These are phyloP conservation scores for Bucco capensis DNA, from an alignment of 2,113 vertebrate genomes.

Conservation along the genomic window DNA sequence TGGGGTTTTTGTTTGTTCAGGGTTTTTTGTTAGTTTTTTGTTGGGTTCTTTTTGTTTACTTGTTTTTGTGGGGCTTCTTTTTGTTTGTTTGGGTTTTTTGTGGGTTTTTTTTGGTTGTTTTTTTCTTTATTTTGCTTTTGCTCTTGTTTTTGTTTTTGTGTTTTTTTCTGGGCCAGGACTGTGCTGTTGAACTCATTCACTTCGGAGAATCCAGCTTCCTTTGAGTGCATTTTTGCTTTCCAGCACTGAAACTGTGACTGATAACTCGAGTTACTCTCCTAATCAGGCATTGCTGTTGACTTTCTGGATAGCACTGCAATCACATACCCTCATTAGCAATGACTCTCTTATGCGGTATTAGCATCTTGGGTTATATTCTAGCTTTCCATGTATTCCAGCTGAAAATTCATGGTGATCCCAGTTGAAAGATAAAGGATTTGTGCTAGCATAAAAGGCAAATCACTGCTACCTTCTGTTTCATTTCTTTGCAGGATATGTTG, in stretches of 20 bases:
- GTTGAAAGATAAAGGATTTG: neutral
- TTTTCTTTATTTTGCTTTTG: neutral
- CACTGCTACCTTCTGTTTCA: neutral
- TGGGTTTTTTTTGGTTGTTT: neutral
- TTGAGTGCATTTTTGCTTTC: neutral
- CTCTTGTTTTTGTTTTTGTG: neutral
- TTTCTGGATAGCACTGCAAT: neutral
- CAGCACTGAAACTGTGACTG: neutral
- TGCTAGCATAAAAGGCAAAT: neutral
- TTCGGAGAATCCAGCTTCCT: neutral
- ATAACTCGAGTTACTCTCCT: neutral
- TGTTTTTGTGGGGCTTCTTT: neutral
- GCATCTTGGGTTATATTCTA: neutral
- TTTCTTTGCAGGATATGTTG: conserved; percentile 3
- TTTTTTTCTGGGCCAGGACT: neutral
- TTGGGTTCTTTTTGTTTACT: neutral
- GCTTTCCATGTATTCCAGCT: neutral
- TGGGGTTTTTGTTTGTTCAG: neutral
- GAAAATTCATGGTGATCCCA: neutral
- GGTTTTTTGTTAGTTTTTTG: neutral
- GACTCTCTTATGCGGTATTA: neutral
- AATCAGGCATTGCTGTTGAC: neutral
- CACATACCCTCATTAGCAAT: neutral
- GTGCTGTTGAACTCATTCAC: neutral
- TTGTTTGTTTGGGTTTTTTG: neutral